Conservation (phyloP, 2,888 invertebrate genomes). For the Nephrotoma appendiculata region DNA sequence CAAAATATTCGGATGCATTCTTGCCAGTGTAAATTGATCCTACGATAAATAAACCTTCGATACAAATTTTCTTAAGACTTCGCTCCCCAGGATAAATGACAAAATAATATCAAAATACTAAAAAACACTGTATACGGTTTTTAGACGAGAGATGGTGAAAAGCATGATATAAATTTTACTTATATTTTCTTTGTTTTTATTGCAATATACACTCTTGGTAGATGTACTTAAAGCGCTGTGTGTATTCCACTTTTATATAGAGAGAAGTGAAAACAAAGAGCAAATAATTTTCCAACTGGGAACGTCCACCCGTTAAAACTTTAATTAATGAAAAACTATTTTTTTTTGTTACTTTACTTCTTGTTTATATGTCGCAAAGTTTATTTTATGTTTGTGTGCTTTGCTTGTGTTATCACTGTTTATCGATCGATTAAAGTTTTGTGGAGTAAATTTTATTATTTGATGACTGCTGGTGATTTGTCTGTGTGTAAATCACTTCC, state of each 20-base stretch:
- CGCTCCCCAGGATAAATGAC: not conserved
- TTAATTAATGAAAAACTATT: not conserved
- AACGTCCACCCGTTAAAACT: not conserved
- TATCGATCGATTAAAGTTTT: not conserved
- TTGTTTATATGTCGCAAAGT: not conserved
- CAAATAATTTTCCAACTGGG: not conserved
- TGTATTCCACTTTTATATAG: not conserved
- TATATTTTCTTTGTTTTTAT: not conserved
- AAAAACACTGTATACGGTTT: not conserved
- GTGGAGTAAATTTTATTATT: not conserved
- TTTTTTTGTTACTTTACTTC: not conserved
- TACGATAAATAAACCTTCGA: not conserved
- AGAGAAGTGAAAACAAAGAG: not conserved
- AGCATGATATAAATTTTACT: not conserved
- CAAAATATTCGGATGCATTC: not conserved
- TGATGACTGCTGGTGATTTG: not conserved
- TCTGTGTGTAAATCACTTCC: too few relatives aligned
- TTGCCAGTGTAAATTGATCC: not conserved
- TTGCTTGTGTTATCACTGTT: not conserved
- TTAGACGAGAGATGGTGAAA: not conserved
- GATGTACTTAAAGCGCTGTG: not conserved
- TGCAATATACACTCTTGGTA: not conserved
- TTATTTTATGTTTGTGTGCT: not conserved
- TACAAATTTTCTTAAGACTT: not conserved
- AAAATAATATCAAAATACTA: not conserved